These are phyloP conservation scores for Tanaodytes sp. DNA, from an alignment of 2,888 invertebrate genomes.

Conservation along the genomic window DNA sequence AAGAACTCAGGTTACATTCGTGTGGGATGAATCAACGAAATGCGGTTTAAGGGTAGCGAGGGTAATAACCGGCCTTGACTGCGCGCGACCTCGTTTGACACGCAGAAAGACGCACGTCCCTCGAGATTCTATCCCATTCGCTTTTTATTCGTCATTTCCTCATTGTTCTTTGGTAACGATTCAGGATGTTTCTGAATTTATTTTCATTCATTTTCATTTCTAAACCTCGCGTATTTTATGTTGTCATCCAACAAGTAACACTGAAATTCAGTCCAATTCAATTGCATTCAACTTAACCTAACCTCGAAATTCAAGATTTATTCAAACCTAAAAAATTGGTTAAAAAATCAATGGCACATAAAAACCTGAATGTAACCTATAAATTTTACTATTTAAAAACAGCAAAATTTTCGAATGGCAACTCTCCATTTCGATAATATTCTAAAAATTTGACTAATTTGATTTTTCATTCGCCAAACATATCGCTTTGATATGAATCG, in stretches of 20 bases:
- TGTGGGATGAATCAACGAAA: constrained; percentile 53
- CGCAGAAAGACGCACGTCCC: constrained; percentile 62
- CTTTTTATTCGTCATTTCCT: constrained; percentile 43
- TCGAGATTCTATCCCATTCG: not conserved
- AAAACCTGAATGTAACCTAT: too few relatives aligned
- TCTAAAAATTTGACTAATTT: too few relatives aligned
- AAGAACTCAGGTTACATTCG: constrained; percentile 8
- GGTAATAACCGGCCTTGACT: constrained; percentile 72
- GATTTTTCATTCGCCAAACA: too few relatives aligned
- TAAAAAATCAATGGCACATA: too few relatives aligned
- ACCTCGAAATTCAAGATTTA: too few relatives aligned
- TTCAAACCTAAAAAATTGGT: too few relatives aligned
- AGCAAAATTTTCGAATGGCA: too few relatives aligned
- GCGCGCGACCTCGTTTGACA: constrained; percentile 67
- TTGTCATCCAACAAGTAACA: not conserved
- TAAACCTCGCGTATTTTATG: not conserved
- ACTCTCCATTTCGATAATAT: too few relatives aligned
- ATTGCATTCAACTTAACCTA: too few relatives aligned
- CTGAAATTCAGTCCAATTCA: too few relatives aligned
- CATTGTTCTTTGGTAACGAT: constrained; percentile 24
- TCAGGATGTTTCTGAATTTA: constrained; percentile 9
- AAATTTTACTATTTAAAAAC: too few relatives aligned
- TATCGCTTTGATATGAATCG: not conserved
- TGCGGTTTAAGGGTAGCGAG: constrained; percentile 63
- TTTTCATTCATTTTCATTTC: constrained; percentile 20